Percentiles rank a stretch among this genome's conserved stretches.
Conservation (phyloP, 2,113 vertebrate genomes). For the Colaptes auratus region DNA sequence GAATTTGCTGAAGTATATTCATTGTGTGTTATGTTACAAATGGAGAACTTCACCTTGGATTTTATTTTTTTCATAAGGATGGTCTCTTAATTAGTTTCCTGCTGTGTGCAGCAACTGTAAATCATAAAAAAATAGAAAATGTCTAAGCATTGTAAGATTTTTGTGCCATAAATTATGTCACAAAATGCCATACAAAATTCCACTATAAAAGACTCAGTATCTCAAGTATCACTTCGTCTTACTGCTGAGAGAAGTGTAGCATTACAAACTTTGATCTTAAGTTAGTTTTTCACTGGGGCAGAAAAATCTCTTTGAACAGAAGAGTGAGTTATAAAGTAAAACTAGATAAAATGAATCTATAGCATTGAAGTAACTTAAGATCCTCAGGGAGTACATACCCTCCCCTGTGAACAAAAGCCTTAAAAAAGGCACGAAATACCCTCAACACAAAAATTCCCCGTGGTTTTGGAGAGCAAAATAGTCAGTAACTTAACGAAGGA, state of each 20-base stretch:
- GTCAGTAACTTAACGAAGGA: background rate
- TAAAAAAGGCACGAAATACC: background rate
- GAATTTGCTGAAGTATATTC: background rate
- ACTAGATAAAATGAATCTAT: background rate
- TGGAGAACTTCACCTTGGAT: rapidly evolving
- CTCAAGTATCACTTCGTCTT: background rate
- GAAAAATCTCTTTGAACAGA: background rate
- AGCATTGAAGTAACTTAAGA: background rate
- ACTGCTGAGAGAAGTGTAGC: background rate
- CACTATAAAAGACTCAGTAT: background rate
- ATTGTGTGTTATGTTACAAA: background rate
- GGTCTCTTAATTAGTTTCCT: background rate
- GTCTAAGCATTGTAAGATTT: background rate
- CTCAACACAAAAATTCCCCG: too few relatives aligned
- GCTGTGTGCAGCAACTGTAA: background rate
- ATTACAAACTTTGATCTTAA: background rate
- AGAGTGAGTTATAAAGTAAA: background rate
- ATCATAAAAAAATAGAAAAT: background rate
- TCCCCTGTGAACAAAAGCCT: background rate
- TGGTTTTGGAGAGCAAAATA: background rate
- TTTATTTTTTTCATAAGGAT: background rate
- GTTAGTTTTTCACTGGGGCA: background rate
- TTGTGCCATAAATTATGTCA: background rate
- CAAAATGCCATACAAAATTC: background rate
- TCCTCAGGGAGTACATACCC: background rate